Base-by-base conservation (phyloP, 2,113 vertebrate genomes). In the Harpagus bidentatus region DNA sequence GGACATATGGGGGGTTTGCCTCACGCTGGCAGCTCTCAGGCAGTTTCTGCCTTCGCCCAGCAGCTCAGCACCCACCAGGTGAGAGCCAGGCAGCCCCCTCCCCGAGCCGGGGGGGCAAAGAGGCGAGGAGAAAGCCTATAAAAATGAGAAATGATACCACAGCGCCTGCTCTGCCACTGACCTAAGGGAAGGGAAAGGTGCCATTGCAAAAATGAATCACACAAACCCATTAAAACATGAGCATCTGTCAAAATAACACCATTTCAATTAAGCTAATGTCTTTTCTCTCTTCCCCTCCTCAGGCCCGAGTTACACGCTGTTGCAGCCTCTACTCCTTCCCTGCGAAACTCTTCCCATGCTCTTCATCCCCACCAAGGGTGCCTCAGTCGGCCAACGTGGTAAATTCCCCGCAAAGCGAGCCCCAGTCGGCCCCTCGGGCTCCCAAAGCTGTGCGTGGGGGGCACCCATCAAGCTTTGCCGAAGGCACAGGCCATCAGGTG, bases 311-410 rank as follows among this genome's bases (percentile, higher is more conserved):
- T 72, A 48, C 0, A 3, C 2, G 32, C 59, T 61, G 47, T 1
- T 13, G 8, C 40, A 79, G 69, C 42, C 80, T 67, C 6, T 1
- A 29, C 29, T 69, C 66, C 62, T 65, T 82, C 86, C n/a, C 76
- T 22, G 10, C 4, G 2, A 66, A 90, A 38, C 76, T 65, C 34
- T 38, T n/a, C 13, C 56, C 22, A 5, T 9, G 22, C 11, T 86
- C 85, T 45, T 48, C 59, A 19, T 4, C 38, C 48, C 59, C 4
- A 2, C 28, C 11, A 2, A 45, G 47, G 58, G 29, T 7, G 2
- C 42, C 15, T 7, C 5, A 22, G 18, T 34, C 6, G 2, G 18
- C 36, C 14, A 20, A 12, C 0, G 2, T 1, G 9, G 17, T 4
- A 13, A 21, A 21, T 11, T 10, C 28, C 42, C 55, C 63, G 25